A percentile compares a stretch with the other conserved stretches of the same genome.
phyloP scores from a whole-genome alignment of 2,113 vertebrate genomes.

The Nothobranchius furzeri region DNA sequence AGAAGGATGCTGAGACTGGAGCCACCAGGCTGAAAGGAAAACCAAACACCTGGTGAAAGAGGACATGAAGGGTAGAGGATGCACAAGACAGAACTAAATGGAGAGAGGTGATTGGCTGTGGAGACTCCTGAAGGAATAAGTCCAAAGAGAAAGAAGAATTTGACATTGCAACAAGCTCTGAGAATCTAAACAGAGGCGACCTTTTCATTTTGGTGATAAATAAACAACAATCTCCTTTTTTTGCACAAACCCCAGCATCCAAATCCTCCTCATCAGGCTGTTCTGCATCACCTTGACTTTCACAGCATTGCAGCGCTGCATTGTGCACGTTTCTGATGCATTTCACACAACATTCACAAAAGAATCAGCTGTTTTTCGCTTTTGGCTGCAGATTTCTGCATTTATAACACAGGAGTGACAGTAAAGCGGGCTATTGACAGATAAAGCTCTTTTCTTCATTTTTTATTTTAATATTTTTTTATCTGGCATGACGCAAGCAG shows the following conservation, averaged over 20 bases:
- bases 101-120: too few species aligned
- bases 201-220: too few species aligned
- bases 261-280: conserved; percentile 23
- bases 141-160: too few species aligned
- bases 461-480: not conserved
- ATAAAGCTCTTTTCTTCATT: conserved; percentile 64
- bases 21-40: too few species aligned
- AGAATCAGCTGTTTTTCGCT: not conserved
- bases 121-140: too few species aligned
- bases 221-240: too few species aligned
- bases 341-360: conserved; percentile 49
- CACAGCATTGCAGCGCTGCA: conserved; percentile 21
- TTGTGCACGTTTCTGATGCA: conserved; percentile 42
- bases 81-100: too few species aligned
- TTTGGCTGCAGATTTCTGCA: conserved; percentile 43
- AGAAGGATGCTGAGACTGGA: too few species aligned
- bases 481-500: conserved; percentile 74
- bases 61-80: too few species aligned
- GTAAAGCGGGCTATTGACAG: conserved; percentile 59
- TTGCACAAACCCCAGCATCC: not conserved
- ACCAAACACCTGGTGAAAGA: too few species aligned
- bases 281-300: conserved; percentile 38
- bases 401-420: conserved; percentile 51
- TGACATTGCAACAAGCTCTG: too few species aligned
- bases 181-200: too few species aligned